phyloP scores from a whole-genome alignment of 2,888 invertebrate genomes.

The Ophion obscuratus region DNA sequence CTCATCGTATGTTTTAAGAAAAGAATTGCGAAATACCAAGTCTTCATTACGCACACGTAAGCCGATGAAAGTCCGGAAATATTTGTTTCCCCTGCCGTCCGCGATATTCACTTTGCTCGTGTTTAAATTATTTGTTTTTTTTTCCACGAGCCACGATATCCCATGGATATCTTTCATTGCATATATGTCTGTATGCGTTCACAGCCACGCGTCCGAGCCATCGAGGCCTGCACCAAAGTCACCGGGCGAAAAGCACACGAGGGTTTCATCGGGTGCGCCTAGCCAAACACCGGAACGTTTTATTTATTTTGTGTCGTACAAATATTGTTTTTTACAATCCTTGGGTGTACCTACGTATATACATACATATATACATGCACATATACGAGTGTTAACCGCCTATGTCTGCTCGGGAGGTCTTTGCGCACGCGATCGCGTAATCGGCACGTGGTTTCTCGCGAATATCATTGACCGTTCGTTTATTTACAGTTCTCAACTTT shows the following conservation, averaged over 20 bases:
- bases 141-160: background rate
- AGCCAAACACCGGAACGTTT: constrained; percentile 43
- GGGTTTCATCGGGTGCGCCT: constrained; percentile 54
- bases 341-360: background rate
- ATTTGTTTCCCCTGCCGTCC: background rate
- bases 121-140: background rate
- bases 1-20: background rate
- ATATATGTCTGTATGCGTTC: background rate
- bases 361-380: background rate
- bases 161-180: background rate
- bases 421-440: constrained; percentile 30
- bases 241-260: constrained; percentile 27
- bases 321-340: constrained; percentile 57
- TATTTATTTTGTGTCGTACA: constrained; percentile 51
- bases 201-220: background rate
- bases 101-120: background rate
- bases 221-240: constrained; percentile 16
- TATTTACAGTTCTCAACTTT: constrained; percentile 14
- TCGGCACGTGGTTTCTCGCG: constrained; percentile 19
- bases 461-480: constrained; percentile 24
- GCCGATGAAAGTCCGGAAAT: background rate
- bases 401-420: background rate
- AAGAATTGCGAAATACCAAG: background rate
- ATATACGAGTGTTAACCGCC: background rate
- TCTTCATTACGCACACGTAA: background rate